phyloP scores from a whole-genome alignment of 2,888 invertebrate species.

The Zygogramma bicolorata region DNA sequence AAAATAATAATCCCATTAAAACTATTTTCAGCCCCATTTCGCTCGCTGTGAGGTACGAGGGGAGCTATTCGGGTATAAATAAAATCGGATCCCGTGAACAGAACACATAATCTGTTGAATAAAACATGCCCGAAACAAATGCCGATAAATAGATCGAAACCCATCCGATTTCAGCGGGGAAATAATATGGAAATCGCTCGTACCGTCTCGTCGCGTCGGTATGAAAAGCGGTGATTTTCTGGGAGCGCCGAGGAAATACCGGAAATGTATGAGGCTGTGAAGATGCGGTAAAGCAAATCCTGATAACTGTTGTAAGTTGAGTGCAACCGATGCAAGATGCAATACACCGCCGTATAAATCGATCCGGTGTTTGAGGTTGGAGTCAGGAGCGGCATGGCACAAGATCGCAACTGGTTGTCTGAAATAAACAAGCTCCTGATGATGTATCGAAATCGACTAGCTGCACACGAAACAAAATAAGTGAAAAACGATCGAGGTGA shows the following conservation, averaged over 20 bases:
- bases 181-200: background rate
- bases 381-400: background rate
- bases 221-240: background rate
- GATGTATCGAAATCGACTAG: too few species aligned
- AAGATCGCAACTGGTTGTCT: too few species aligned
- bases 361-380: background rate
- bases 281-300: background rate
- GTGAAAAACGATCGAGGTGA: too few species aligned
- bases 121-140: background rate
- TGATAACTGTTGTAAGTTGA: background rate
- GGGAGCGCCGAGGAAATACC: background rate
- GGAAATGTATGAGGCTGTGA: background rate
- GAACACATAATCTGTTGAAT: background rate
- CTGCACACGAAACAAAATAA: too few species aligned
- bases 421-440: too few species aligned
- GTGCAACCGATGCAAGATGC: background rate
- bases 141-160: background rate
- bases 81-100: background rate
- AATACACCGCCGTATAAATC: background rate
- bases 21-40: background rate
- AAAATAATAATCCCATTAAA: background rate
- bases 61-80: background rate
- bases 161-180: background rate
- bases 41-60: background rate
- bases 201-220: background rate